phyloP scores from a whole-genome alignment of 2,113 vertebrate genomes.

The Heteronetta atricapilla region DNA sequence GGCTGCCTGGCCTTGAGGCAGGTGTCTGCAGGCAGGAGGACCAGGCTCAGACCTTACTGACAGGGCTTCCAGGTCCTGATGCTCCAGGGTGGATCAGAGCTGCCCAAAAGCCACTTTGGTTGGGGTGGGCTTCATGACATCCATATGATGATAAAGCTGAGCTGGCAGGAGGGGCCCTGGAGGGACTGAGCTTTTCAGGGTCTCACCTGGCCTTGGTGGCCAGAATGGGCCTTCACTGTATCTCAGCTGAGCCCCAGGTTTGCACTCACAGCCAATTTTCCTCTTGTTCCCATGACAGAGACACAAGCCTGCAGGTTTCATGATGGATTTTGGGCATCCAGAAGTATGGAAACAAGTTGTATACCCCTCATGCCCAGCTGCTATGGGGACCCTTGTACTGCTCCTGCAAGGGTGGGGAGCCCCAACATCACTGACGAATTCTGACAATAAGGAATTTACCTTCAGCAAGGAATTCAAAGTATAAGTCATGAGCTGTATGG shows the following conservation, averaged over 20 bases:
- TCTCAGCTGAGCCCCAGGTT: neutral
- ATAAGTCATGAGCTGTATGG: neutral
- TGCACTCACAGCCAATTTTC: neutral
- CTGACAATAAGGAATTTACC: neutral
- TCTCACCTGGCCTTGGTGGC: neutral
- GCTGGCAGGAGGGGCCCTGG: neutral
- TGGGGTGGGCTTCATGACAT: neutral
- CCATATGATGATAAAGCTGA: neutral
- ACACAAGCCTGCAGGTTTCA: neutral
- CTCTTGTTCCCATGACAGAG: neutral
- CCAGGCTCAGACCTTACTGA: neutral
- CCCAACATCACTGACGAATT: neutral
- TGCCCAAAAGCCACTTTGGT: neutral
- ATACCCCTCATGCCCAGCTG: neutral
- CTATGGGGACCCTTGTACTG: neutral
- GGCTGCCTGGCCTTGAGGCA: neutral
- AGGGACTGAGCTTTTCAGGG: neutral
- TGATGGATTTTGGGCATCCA: neutral
- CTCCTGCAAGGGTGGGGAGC: neutral
- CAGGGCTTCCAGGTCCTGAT: neutral
- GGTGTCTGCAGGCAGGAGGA: accelerated
- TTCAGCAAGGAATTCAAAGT: slow-evolving; percentile 9
- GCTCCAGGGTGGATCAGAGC: neutral
- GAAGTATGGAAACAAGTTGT: neutral
- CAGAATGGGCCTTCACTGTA: neutral